Percentiles rank a stretch among this genome's conserved stretches.
Evolutionary conservation across 2,888 invertebrate genomes (phyloP).

Genomic region (Erannis defoliaria): DNA sequence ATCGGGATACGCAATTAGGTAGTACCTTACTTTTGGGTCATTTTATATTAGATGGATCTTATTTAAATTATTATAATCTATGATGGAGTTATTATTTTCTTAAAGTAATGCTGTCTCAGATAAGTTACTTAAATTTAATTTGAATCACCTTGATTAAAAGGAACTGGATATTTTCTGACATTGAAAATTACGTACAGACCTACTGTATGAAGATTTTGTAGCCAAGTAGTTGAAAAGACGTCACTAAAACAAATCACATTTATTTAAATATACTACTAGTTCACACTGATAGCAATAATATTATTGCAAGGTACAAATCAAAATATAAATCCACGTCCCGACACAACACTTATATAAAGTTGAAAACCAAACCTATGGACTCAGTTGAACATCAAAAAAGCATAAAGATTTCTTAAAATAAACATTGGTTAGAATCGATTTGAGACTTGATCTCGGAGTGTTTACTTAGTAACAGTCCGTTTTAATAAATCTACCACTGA

Average conservation of each 20-base stretch:
- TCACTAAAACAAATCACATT: constrained; percentile 17
- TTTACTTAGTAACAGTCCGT: constrained; percentile 84
- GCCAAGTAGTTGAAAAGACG: constrained; percentile 42
- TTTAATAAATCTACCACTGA: constrained; percentile 78
- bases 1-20: constrained; percentile 63
- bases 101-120: constrained; percentile 1
- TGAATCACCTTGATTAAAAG: not conserved
- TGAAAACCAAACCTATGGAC: constrained; percentile 69
- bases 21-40: constrained; percentile 54
- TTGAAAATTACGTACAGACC: not conserved
- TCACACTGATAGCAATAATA: constrained; percentile 52
- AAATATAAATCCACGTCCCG: constrained; percentile 62
- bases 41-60: constrained; percentile 59
- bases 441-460: constrained; percentile 75
- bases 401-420: constrained; percentile 78
- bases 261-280: constrained; percentile 15
- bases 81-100: not conserved
- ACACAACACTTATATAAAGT: constrained; percentile 70
- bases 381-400: constrained; percentile 74
- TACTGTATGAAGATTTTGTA: not conserved
- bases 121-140: not conserved
- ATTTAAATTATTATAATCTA: constrained; percentile 47
- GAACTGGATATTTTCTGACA: not conserved
- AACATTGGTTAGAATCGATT: constrained; percentile 79
- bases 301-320: constrained; percentile 57